Evolutionary conservation across 2,888 invertebrate species (phyloP), one percentile per base, ranked within the genome.

Genomic region (Phyllotreta cruciferae): DNA sequence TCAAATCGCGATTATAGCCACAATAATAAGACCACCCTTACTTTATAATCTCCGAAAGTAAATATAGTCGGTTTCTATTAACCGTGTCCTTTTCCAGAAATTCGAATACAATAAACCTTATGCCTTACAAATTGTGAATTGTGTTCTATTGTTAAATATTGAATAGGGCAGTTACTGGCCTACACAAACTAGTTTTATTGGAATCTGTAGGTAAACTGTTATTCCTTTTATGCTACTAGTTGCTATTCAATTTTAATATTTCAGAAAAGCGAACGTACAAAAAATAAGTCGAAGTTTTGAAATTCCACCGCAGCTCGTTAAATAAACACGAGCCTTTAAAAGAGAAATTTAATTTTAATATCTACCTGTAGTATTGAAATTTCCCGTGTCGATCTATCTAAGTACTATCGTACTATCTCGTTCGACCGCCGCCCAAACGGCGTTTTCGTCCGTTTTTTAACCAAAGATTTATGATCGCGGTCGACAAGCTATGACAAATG

Each of bases 401-500:
- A 56, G 36, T 56, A n/a, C 24, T 45, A 56, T 39, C 44, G 13
- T 42, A 55, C 45, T 37, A 47, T 38, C 34, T 45, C 39, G 6
- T 56, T 45, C 24, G 24, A 37, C 47, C 47, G 47, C 56, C 56
- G 56, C 56, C 56, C 56, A 56, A 47, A 56, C 47, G 38, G 56
- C 45, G 49, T 58, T 58, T 58, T 58, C 58, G 42, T 58, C 50
- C 50, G 58, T 13, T 41, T 36, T 53, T 58, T 39, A 56, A 49
- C 50, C 39, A 60, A 50, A 56, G 64, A 64, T 64, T 64, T 64
- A 64, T 56, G 52, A 44, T 37, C 44, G 37, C 37, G 52, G 60
- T 56, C 60, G 64, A 64, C 64, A 64, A 61, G 64, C 64, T 60
- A 60, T 64, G 64, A 64, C 60, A 64, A 64, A 64, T 60, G 64